Evolutionary conservation across 2,797 vertebrate genomes (phyloP), one percentile per base, ranked within the genome.

Genomic region (Jordanella pulchra): DNA sequence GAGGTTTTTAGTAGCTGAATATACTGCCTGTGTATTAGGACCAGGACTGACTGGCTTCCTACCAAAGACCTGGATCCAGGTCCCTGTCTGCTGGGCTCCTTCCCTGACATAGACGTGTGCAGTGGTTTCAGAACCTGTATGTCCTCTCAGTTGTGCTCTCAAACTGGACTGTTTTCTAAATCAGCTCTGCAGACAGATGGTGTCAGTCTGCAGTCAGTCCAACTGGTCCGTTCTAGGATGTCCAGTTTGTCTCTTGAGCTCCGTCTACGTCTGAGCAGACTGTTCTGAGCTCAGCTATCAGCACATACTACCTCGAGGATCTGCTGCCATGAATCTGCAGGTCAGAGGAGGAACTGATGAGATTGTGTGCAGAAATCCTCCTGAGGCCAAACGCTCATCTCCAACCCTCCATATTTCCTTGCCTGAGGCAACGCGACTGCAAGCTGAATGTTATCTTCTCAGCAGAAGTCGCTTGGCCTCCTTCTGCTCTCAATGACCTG

Each of bases 391-490:
- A 5, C 44, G 44, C 13, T 14, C 58, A 17, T 61, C 81, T 71
- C 55, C 51, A 32, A 28, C 54, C 35, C 42, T 67, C 75, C 81
- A 66, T 65, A n/a, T 84, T 56, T 73, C 47, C 53, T 32, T 0
- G 72, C 75, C 73, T 7, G 78, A 27, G 69, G 78, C 70, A 10
- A 45, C 69, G 71, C 10, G 76, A 79, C 56, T 56, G 12, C 0
- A 1, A 65, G 72, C 68, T 84, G 50, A 64, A 71, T 60, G 77
- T 47, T 84, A 78, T 86, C 82, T 81, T 72, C 39, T 63, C 28
- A 73, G 55, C 76, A 69, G 67, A 65, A 73, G 42, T 67, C 60
- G 65, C 70, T 65, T 67, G 12, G 67, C 67, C 44, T 13, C 51
- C 28, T n/a, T 61, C 61, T 35, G 60, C 75, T 69, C 73, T 65